A percentile compares a stretch with the other conserved stretches of the same genome.
These are phyloP conservation scores for Tetramorium parvispinum DNA, from an alignment of 1,140 invertebrate species.

Conservation along the genomic window DNA sequence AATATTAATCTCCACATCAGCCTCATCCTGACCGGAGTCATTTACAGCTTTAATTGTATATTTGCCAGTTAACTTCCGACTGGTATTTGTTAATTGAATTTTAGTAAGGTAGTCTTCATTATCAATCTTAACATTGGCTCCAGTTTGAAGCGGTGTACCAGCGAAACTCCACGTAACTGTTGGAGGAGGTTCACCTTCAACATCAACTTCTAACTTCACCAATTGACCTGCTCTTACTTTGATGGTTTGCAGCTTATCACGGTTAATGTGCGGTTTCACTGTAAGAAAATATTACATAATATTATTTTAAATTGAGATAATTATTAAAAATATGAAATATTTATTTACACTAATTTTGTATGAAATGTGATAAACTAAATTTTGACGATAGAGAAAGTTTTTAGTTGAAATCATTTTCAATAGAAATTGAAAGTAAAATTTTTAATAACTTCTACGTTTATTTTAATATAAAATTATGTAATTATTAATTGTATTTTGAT, in stretches of 20 bases:
- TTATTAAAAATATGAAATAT: background rate
- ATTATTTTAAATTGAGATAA: background rate
- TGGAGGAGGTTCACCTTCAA: conserved; percentile 98
- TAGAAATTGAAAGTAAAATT: conserved; percentile 1
- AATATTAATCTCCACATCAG: conserved; percentile 97
- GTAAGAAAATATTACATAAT: conserved; percentile 63
- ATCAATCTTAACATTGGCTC: conserved; percentile 91
- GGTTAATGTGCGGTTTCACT: conserved; percentile 96
- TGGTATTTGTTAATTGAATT: conserved; percentile 92
- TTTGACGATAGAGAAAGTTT: background rate
- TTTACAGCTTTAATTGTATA: conserved; percentile 97
- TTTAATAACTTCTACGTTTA: background rate
- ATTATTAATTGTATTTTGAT: conserved; percentile 1
- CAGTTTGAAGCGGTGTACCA: conserved; percentile 88
- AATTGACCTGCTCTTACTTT: conserved; percentile 96
- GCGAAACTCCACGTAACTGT: conserved; percentile 95
- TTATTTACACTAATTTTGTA: background rate
- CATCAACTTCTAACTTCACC: conserved; percentile 97
- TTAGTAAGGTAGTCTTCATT: conserved; percentile 98
- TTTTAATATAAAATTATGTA: conserved; percentile 2
- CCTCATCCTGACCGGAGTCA: conserved; percentile 96
- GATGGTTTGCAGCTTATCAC: conserved; percentile 95
- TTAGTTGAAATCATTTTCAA: background rate
- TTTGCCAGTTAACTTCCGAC: conserved; percentile 93
- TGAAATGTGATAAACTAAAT: background rate